A percentile compares a stretch with the other conserved stretches of the same genome.
Evolutionary conservation across 2,113 vertebrate genomes (phyloP).

Genomic region (Prolemur simus): DNA sequence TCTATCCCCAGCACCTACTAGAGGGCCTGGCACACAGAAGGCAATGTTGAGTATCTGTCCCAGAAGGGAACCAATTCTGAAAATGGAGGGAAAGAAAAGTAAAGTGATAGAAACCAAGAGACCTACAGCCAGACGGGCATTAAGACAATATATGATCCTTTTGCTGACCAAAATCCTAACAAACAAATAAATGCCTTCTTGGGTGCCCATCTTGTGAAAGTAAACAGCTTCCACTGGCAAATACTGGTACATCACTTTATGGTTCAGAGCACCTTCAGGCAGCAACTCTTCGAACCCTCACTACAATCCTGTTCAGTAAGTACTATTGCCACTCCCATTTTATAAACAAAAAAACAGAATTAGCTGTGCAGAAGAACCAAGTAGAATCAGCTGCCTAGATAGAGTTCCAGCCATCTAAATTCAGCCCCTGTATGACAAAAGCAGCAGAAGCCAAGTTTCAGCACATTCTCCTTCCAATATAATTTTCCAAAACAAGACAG

Average conservation of each 20-base stretch:
- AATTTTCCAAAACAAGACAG: background rate
- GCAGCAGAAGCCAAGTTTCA: background rate
- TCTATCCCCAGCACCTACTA: background rate
- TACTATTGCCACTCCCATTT: rapidly evolving
- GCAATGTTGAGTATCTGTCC: background rate
- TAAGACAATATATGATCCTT: background rate
- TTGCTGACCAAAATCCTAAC: background rate
- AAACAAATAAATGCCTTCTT: background rate
- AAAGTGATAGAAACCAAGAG: background rate
- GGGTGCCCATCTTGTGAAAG: background rate
- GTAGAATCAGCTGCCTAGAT: too few relatives aligned
- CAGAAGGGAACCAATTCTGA: background rate
- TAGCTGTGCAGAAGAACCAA: too few relatives aligned
- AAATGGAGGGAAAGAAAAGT: background rate
- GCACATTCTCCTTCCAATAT: background rate
- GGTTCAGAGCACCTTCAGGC: background rate
- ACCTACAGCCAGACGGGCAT: background rate
- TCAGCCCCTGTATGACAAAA: background rate
- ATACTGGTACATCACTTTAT: rapidly evolving
- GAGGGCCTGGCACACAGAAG: background rate
- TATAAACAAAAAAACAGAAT: background rate
- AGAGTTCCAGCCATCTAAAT: rapidly evolving
- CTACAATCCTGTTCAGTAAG: background rate
- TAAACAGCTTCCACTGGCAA: background rate
- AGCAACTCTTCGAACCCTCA: rapidly evolving